Conservation (phyloP, 37 sponge, comb jelly and placozoan species). For the Haliclona indistincta region DNA sequence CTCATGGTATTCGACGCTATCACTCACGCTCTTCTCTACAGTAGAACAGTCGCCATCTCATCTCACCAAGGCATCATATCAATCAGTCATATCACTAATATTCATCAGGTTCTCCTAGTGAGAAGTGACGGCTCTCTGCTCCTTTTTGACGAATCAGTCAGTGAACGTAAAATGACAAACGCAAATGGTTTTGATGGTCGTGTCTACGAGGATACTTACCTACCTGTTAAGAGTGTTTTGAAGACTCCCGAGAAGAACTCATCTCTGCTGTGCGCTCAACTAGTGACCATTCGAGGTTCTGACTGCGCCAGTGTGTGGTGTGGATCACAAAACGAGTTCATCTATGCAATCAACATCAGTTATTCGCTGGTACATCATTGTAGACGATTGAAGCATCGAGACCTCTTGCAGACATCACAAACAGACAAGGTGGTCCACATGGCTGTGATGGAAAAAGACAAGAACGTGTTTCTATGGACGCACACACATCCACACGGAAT, state of each 20-base stretch:
- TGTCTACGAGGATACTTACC: conserved; percentile 29
- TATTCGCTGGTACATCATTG: conserved; percentile 22
- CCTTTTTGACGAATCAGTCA: conserved; percentile 55
- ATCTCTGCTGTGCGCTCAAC: conserved; percentile 16
- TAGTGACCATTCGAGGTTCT: neutral
- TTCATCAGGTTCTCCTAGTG: conserved; percentile 56
- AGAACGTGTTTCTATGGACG: too few species aligned
- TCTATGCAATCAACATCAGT: conserved; percentile 31
- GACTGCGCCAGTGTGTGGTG: conserved; percentile 32
- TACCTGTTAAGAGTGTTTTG: conserved; percentile 68
- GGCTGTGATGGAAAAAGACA: too few species aligned
- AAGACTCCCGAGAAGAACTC: too few species aligned
- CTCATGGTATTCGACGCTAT: conserved; percentile 56
- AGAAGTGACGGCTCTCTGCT: conserved; percentile 65
- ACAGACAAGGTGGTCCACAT: too few species aligned
- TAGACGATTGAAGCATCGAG: too few species aligned
- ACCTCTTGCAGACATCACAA: too few species aligned
- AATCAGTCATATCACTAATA: conserved; percentile 45
- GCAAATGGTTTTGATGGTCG: conserved; percentile 45
- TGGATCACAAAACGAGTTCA: conserved; percentile 47
- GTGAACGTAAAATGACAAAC: conserved; percentile 44
- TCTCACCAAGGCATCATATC: conserved; percentile 42
- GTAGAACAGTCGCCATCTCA: conserved; percentile 50
- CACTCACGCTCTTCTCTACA: conserved; percentile 36
- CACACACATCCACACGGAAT: too few species aligned